Base-by-base conservation (phyloP, 2,888 invertebrate genomes). In the Linnaemya vulpina region DNA sequence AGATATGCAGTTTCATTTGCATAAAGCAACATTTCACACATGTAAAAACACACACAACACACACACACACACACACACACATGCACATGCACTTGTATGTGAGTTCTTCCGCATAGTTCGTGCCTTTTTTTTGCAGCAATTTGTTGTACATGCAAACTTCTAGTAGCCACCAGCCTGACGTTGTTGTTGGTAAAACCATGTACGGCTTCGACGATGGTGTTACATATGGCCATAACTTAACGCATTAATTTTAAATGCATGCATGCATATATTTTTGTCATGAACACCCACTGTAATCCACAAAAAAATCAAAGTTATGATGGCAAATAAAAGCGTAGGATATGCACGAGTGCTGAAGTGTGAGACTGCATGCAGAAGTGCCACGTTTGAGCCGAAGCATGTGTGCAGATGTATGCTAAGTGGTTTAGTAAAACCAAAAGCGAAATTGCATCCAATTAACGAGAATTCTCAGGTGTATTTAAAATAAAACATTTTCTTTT, bases 171-270 rank as follows among this genome's bases (percentile, higher is more conserved):
- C 3, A 30, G 30, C 30, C 43, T 53, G 73, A 63, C 62, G 70
- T 58, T 78, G 35, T 73, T 77, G 73, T 74, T 82, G 82, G 82
- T 70, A 53, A 40, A 78, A 71, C 70, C 70, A 70, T 80, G 71
- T 51, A 46, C 15, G 82, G 78, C 60, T 75, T 60, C 60, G 74
- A 30, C 68, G 83, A 63, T 86, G 79, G 86, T 83, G 79, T 76
- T 83, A 80, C 55, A 80, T 80, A 73, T 86, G 83, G 76, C 71
- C 83, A 86, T 83, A 86, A 83, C 55, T 86, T 83, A 65, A 86
- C 73, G 65, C 86, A 86, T 86, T 83, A 83, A 86, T 77, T 83
- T 83, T 77, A 55, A 79, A 83, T 80, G 25, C 25, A 62, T 80
- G 25, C 25, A 62, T 30, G 67, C 40, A 82, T 62, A 70, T 62